Evolutionary conservation across 2,888 invertebrate species (phyloP), one percentile per base, ranked within the genome.

Genomic region (Artemia sinica): DNA sequence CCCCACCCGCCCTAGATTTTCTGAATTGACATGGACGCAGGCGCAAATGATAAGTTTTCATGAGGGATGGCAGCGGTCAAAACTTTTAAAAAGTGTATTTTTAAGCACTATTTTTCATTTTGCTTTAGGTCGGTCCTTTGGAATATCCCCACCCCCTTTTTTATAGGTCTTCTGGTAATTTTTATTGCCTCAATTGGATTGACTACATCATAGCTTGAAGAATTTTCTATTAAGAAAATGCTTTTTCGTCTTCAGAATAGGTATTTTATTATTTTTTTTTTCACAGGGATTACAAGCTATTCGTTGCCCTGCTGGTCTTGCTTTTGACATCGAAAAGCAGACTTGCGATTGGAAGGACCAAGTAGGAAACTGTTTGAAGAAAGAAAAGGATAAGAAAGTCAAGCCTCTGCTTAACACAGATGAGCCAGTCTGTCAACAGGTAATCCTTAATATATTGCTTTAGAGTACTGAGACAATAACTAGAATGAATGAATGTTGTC

Each of bases 261-360:
- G 28, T 49, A 10, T 14, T 18, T 41, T n/a, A 41, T 1, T 18
- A 9, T 65, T 8, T 12, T n/a, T 50, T 41, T 8, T 50, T 8
- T 69, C 69, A 73, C 79, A 89, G 88, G 91, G 91, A 76, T 85
- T 92, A 68, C 91, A 91, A 84, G 91, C 91, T 49, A 89, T 92
- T 76, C 86, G 91, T 78, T 92, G 92, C 77, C 92, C 92, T 65
- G 90, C 92, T 69, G 91, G 92, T 79, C 81, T 93, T 74, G 91
- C 83, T 80, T 93, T 93, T 80, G 92, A 93, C 78, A 91, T 92
- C 76, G 92, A 92, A 77, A 91, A 91, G 78, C 92, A 93, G 80
- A 92, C 92, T 4, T 93, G 92, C 76, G 91, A 92, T 77, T 93
- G 92, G 92, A 92, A 89, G 78, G 89, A 87, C 72, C 84, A 91